phyloP scores from a whole-genome alignment of 2,113 vertebrate species.

The Sterrhoptilus dennistouni region DNA sequence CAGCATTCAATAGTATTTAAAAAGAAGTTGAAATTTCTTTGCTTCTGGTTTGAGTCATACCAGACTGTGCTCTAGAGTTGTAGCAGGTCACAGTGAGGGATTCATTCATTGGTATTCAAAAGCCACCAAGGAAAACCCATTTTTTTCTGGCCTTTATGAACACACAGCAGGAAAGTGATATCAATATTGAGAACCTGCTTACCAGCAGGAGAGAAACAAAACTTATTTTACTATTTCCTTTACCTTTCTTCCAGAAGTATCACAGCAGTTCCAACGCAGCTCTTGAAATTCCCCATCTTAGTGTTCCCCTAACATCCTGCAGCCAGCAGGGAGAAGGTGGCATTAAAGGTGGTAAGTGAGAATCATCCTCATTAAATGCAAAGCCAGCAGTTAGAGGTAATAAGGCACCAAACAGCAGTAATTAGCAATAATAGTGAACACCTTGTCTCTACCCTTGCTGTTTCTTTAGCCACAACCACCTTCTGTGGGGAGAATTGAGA shows the following conservation, averaged over 20 bases:
- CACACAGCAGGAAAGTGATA: not conserved
- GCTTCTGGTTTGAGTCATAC: not conserved
- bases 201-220: not conserved
- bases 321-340: not conserved
- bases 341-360: not conserved
- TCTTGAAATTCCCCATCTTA: not conserved
- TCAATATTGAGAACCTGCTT: fast-evolving
- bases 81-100: not conserved
- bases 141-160: not conserved
- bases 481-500: not conserved
- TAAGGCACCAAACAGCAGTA: not conserved
- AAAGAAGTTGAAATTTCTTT: not conserved
- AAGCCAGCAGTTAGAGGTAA: not conserved
- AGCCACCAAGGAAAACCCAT: not conserved
- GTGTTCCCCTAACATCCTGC: fast-evolving
- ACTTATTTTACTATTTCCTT: not conserved
- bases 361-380: not conserved
- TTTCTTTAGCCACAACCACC: not conserved
- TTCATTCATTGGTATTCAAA: not conserved
- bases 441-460: not conserved
- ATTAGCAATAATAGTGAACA: not conserved
- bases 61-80: not conserved
- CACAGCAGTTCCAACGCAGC: not conserved
- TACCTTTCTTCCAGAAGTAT: not conserved
- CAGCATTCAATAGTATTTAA: not conserved